These are phyloP conservation scores for Hypomecis atomaria DNA, from an alignment of 2,888 invertebrate genomes.

Conservation along the genomic window DNA sequence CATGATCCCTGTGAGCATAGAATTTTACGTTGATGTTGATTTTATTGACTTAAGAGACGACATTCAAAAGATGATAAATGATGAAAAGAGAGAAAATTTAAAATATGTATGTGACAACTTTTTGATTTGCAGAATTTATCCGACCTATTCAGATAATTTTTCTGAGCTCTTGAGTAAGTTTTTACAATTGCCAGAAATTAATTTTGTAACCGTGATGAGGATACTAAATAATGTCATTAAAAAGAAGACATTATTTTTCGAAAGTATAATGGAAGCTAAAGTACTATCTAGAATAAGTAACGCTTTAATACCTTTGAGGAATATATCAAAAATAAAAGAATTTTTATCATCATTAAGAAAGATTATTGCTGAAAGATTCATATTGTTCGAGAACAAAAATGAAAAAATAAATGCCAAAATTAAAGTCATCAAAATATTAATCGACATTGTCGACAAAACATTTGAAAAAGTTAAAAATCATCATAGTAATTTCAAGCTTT, in stretches of 20 bases:
- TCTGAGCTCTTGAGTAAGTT: not conserved
- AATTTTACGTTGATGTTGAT: not conserved
- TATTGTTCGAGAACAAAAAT: not conserved
- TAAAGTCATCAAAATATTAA: slow-evolving; percentile 1
- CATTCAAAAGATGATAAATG: not conserved
- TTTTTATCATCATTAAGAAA: not conserved
- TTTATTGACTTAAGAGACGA: not conserved
- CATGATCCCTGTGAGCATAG: not conserved
- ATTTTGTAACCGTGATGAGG: not conserved
- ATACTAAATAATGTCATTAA: not conserved
- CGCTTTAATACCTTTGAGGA: not conserved
- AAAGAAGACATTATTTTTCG: not conserved
- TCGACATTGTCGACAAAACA: slow-evolving; percentile 6
- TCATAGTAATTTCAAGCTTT: not conserved
- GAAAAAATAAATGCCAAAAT: not conserved
- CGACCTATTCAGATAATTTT: slow-evolving; percentile 5
- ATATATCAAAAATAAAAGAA: not conserved
- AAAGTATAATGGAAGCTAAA: not conserved
- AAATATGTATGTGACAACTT: not conserved
- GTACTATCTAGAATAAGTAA: not conserved
- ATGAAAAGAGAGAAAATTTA: slow-evolving; percentile 1
- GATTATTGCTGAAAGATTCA: not conserved
- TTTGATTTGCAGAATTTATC: not conserved
- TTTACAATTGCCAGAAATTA: not conserved
- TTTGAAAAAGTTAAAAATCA: slow-evolving; percentile 7